Evolutionary conservation across 2,113 vertebrate genomes (phyloP), one percentile per base, ranked within the genome.

Genomic region (Aspiorhynchus laticeps): DNA sequence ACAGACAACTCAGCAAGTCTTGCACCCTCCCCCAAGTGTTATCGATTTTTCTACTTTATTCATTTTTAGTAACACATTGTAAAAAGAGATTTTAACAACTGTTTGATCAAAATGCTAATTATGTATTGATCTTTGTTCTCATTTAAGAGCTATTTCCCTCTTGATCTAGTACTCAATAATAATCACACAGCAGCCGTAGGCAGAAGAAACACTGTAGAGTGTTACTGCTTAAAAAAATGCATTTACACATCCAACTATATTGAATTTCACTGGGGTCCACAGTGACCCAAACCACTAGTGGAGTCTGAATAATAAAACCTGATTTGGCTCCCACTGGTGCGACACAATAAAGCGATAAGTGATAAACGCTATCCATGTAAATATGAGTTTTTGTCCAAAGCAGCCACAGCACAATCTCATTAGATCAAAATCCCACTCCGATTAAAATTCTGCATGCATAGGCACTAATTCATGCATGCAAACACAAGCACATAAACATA

Each of bases 41-140:
- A 76, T 76, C 65, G 19, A 41, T 74, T 15, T 83, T 26, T 43
- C 26, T 53, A 24, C 48, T 80, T 79, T 56, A 26, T 76, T 89
- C 21, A 80, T 85, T 82, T 86, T 81, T 71, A 81, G 4, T 53
- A 31, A 83, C 48, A 65, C 81, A 67, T 56, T 51, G 81, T 88
- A 90, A 89, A 86, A 84, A 87, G 88, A 85, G 82, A 86, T 88
- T 88, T 90, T 84, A 83, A 86, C 78, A 33, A 67, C 85, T 12
- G 10, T 84, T 83, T 79, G 88, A 83, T 69, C 9, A 67, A 91
- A 75, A 93, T 92, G 80, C 90, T 92, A 91, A 93, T 91, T 65
- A 31, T n/a, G 15, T 87, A 93, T 92, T 59, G 91, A 93, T 91
- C 83, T 67, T 84, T 36, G 87, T 89, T 90, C 61, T 17, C 88